These are phyloP conservation scores for Drosophila maculinotata DNA, from an alignment of 2,888 invertebrate genomes.

Conservation along the genomic window DNA sequence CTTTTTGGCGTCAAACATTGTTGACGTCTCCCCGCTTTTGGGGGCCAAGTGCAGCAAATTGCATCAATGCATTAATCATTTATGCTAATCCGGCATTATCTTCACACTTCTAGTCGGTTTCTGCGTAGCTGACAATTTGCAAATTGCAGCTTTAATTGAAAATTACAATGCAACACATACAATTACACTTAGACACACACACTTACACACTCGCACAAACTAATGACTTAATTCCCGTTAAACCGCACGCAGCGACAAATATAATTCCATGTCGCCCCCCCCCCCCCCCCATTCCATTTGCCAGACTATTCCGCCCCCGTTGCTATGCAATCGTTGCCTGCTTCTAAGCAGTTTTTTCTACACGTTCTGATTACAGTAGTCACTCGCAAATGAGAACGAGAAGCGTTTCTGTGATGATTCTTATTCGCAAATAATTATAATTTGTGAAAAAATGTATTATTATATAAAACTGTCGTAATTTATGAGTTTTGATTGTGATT, in stretches of 20 bases:
- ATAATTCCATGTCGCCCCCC: slow-evolving; percentile 11
- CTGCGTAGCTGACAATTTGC: slow-evolving; percentile 66
- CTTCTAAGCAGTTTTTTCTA: slow-evolving; percentile 34
- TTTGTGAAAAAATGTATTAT: too few species aligned
- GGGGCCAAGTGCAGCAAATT: slow-evolving; percentile 46
- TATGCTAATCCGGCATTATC: slow-evolving; percentile 74
- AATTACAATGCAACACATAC: slow-evolving; percentile 35
- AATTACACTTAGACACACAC: not conserved
- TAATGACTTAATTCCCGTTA: slow-evolving; percentile 78
- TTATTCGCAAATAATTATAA: not conserved
- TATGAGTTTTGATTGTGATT: too few species aligned
- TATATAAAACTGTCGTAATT: too few species aligned
- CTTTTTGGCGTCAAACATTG: not conserved
- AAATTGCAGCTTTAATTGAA: slow-evolving; percentile 77
- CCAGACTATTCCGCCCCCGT: slow-evolving; percentile 21
- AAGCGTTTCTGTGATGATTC: too few species aligned
- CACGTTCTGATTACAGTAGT: slow-evolving; percentile 10
- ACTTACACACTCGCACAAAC: slow-evolving; percentile 14
- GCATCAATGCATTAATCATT: slow-evolving; percentile 66
- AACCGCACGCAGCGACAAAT: slow-evolving; percentile 53
- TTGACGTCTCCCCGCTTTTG: slow-evolving; percentile 11
- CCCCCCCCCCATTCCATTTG: slow-evolving; percentile 1
- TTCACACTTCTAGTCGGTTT: slow-evolving; percentile 63
- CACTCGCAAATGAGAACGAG: not conserved
- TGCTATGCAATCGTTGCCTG: slow-evolving; percentile 12